A percentile compares a stretch with the other conserved stretches of the same genome.
phyloP scores from a whole-genome alignment of 2,113 vertebrate species.

The Petrocephalus microphthalmus region DNA sequence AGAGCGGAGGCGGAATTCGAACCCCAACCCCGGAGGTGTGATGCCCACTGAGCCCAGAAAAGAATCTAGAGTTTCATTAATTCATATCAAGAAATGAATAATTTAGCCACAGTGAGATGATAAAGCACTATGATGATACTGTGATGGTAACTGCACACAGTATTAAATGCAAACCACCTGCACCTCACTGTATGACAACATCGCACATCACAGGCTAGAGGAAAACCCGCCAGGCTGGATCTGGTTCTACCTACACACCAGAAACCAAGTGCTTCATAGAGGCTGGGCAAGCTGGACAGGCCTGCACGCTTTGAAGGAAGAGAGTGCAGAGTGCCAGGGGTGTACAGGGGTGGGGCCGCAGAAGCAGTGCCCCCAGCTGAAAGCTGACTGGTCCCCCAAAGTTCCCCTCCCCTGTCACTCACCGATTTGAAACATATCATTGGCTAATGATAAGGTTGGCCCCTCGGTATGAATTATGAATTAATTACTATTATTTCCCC shows the following conservation, averaged over 20 bases:
- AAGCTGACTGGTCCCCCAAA: neutral
- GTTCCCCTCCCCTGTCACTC: neutral
- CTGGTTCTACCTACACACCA: neutral
- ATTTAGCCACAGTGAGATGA: neutral
- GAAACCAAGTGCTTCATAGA: neutral
- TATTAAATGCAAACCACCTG: neutral
- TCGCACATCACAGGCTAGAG: neutral
- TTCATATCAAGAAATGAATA: slow-evolving; percentile 2
- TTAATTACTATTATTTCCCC: neutral
- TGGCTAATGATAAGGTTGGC: neutral
- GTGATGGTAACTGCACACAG: neutral
- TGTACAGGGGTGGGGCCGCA: neutral
- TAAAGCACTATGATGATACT: neutral
- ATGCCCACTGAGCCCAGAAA: neutral
- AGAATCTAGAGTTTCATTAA: neutral
- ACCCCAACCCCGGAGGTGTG: neutral
- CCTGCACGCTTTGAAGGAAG: neutral
- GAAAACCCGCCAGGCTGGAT: neutral
- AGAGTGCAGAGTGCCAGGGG: too few relatives aligned
- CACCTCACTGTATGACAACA: neutral
- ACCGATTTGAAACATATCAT: neutral
- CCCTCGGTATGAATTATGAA: neutral
- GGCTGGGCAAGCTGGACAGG: neutral
- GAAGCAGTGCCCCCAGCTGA: neutral
- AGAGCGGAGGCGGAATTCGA: neutral